Conservation (phyloP, 2,888 invertebrate genomes). For the Pyrrhia umbra region DNA sequence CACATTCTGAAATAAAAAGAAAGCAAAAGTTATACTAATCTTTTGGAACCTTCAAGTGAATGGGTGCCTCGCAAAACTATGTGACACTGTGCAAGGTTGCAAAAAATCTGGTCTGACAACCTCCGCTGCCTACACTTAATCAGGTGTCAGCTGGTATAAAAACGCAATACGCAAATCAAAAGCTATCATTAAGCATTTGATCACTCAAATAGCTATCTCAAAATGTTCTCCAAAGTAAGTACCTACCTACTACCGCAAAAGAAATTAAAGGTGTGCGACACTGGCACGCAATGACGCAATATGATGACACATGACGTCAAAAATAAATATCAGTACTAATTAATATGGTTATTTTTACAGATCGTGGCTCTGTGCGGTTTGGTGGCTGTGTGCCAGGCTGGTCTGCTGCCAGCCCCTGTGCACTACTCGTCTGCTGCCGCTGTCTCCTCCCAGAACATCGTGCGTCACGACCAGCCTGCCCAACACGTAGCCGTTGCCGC, state of each 20-base stretch:
- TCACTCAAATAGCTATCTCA: conserved; percentile 27
- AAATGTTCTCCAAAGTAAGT: conserved; percentile 59
- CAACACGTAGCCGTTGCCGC: conserved; percentile 58
- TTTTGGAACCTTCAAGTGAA: conserved; percentile 44
- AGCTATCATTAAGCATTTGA: conserved; percentile 43
- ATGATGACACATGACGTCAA: too few species aligned
- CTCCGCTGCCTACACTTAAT: conserved; percentile 36
- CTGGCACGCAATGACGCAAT: too few species aligned
- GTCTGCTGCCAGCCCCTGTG: conserved; percentile 72
- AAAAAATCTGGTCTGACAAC: conserved; percentile 32
- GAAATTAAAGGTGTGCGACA: too few species aligned
- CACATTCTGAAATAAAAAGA: neutral
- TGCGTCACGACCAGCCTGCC: conserved; percentile 75
- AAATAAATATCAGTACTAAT: neutral
- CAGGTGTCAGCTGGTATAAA: conserved; percentile 45
- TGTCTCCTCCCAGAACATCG: conserved; percentile 78
- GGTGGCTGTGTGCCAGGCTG: conserved; percentile 68
- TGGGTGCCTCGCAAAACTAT: conserved; percentile 29
- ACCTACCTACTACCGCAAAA: neutral
- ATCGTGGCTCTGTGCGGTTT: conserved; percentile 66
- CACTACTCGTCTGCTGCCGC: conserved; percentile 75
- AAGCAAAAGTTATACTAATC: conserved; percentile 2
- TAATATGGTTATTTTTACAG: conserved; percentile 44
- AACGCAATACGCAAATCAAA: conserved; percentile 20
- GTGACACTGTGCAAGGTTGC: conserved; percentile 47